Evolutionary conservation across 2,797 vertebrate species (phyloP), one percentile per base, ranked within the genome.

Genomic region (Eutrigla gurnardus): DNA sequence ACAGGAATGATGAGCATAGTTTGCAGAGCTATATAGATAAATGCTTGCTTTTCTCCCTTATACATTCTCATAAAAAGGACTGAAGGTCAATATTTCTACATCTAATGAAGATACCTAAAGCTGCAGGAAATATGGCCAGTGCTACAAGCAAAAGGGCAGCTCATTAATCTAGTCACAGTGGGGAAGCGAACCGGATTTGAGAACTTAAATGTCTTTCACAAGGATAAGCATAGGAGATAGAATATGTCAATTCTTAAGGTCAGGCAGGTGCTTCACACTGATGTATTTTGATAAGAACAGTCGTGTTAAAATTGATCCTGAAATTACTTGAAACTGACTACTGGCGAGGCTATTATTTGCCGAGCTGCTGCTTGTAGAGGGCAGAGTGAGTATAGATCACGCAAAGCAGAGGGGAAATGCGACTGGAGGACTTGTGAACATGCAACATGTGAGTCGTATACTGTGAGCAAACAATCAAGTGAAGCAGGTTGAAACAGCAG

Each of bases 51-150:
- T 94, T 89, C 85, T 81, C 73, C 81, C 84, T 88, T 93, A 94
- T 95, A 95, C 79, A 93, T 95, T 93, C 92, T 95, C 93, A 95
- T 95, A 93, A 94, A 93, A 93, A 88, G 89, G 85, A 82, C 77
- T 90, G 93, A 95, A 95, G 94, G 95, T 95, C 95, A 95, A 93
- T 93, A 94, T 95, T 93, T 95, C 92, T 94, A 87, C 88, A 89
- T 91, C 92, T 95, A 95, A 96, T 95, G 94, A 95, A 95, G 93
- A 95, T 93, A 93, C 89, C 92, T 88, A 88, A 92, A 90, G 89
- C 91, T 83, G 84, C 79, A 88, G 90, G 88, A 96, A 95, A 95
- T 94, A 95, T 95, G 89, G 93, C 81, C 86, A 69, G 90, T 59
- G 93, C 88, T 94, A 82, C 83, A 84, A 78, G 86, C 85, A 89